Evolutionary conservation across 2,888 invertebrate species (phyloP), one percentile per base, ranked within the genome.

Genomic region (Drosophila formosana): DNA sequence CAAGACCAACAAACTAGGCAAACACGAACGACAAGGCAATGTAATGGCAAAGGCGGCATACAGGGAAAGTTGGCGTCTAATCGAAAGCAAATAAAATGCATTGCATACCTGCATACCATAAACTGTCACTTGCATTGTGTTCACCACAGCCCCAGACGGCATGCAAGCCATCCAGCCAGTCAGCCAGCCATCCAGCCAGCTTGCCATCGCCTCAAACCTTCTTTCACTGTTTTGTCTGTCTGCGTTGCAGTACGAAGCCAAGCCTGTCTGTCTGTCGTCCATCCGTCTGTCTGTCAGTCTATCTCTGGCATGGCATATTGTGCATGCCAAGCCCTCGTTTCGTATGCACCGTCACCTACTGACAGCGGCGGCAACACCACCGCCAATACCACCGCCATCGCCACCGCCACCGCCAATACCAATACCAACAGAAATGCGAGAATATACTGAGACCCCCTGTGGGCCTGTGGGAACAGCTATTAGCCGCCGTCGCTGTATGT

Each of bases 41-140:
- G 56, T 13, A 25, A 13, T 52, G 39, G 39, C 4, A 39, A 5
- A 8, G 13, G 30, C 37, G 34, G 25, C 51, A 51, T 34, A 25
- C 11, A 23, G 53, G 63, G 61, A 43, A 39, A 32, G 43, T 62
- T 61, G 52, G 25, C 55, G 82, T 70, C 85, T 88, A 87, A 88
- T 88, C 82, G 83, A 88, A 85, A 85, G 88, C 82, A 83, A 88
- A 88, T 83, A 85, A 83, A 83, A 79, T 88, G 85, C 86, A 83
- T 82, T 77, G 82, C 88, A 80, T 74, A 87, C 83, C 85, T 82
- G 82, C 83, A 88, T 86, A 67, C 85, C 77, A 88, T 82, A 88
- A 88, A 88, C 85, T 86, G 83, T 83, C 86, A 86, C 87, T 86
- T 78, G 74, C 78, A 83, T 72, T 75, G 75, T 71, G 37, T 52